These are phyloP conservation scores for Pongo pygmaeus DNA, from an alignment of 2,113 vertebrate genomes.

Conservation along the genomic window DNA sequence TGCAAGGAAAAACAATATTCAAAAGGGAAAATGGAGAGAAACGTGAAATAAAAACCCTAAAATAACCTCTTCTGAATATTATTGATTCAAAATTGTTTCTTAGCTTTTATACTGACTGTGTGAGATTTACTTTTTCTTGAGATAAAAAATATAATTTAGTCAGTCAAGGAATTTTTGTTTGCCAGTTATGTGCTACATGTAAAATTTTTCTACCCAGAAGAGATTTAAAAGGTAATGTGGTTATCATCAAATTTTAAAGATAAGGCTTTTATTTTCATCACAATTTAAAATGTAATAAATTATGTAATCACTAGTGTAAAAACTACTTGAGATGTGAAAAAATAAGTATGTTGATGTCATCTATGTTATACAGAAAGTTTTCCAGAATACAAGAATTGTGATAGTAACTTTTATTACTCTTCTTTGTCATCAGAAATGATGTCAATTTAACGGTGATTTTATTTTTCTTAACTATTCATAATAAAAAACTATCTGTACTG, in stretches of 20 bases:
- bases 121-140: not conserved
- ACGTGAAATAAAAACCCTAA: not conserved
- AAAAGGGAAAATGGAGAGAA: not conserved
- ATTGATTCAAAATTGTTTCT: not conserved
- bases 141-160: not conserved
- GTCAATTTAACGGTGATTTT: not conserved
- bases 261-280: constrained; percentile 5
- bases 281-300: constrained; percentile 10
- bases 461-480: not conserved
- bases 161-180: not conserved
- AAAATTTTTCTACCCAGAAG: not conserved
- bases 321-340: not conserved
- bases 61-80: not conserved
- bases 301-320: not conserved
- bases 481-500: not conserved
- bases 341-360: not conserved
- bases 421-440: not conserved
- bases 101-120: not conserved
- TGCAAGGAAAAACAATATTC: not conserved
- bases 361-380: not conserved
- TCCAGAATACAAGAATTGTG: not conserved
- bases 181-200: not conserved
- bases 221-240: not conserved
- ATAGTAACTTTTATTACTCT: not conserved
- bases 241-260: not conserved